Evolutionary conservation across 1,140 invertebrate species (phyloP), one percentile per base, ranked within the genome.

Genomic region (Pygmarrhopalites habei): DNA sequence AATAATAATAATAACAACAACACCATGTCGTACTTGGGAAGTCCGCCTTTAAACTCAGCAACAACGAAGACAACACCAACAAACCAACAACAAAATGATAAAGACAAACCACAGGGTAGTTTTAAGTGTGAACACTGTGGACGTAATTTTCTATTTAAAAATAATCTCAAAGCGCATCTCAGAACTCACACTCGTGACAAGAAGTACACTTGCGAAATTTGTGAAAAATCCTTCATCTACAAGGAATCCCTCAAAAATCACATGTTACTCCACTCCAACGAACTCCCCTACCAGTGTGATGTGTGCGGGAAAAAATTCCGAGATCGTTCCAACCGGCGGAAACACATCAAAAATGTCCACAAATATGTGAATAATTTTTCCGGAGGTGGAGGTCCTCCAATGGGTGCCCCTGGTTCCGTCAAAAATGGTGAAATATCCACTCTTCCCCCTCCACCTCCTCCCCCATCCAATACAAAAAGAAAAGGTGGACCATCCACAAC

Each of bases 271-370:
- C 66, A 68, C 43, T 62, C 62, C 29, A 64, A 68, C 29, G 55
- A 57, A 25, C 41, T 70, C n/a, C 69, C 69, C 5, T 70, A 70
- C 57, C 44, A 57, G n/a, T 70, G 69, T 59, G 65, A 70, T 53
- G 67, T 70, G 17, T 70, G 69, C 43, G 43, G 49, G 10, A 66
- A 66, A 44, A 62, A 70, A 28, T 70, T 70, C 41, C 56, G 69
- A 17, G 69, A 70, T 64, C 65, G 69, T 10, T 67, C 65, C 1
- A 70, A 70, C 26, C 55, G 69, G 25, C 21, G 69, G 23, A 70
- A 70, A 44, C 69, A 70, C 59, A 66, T 70, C 35, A 70, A 70
- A 52, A 70, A 70, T 55, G 69, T 70, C 28, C 69, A 70, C 41
- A 70, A 70, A 51, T 64, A 65, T 43, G 23, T n/a, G n/a, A n/a